These are phyloP conservation scores for Eupithecia insigniata DNA, from an alignment of 2,888 invertebrate genomes.

Conservation along the genomic window DNA sequence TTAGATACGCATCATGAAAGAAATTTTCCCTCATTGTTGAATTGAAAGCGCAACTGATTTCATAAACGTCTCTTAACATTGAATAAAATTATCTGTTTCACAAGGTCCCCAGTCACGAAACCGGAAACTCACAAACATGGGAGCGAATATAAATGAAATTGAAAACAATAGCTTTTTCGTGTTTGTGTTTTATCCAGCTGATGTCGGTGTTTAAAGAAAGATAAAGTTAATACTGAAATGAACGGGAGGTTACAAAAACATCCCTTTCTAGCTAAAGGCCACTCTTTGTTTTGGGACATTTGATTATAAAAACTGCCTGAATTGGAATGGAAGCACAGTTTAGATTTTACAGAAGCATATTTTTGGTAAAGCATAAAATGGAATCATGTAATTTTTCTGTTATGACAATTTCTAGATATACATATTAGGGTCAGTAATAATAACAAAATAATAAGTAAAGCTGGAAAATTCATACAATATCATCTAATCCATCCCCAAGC, in stretches of 20 bases:
- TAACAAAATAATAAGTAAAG: too few species aligned
- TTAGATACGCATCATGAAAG: neutral
- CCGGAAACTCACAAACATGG: neutral
- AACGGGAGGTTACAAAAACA: constrained; percentile 24
- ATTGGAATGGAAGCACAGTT: constrained; percentile 27
- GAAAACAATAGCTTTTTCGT: constrained; percentile 17
- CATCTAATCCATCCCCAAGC: too few species aligned
- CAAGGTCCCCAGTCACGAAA: neutral
- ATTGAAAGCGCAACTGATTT: neutral
- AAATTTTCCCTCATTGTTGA: neutral
- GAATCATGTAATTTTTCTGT: neutral
- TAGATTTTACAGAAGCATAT: neutral
- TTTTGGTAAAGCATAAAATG: neutral
- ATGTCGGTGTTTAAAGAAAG: constrained; percentile 16
- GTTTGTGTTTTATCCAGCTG: constrained; percentile 8
- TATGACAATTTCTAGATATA: neutral
- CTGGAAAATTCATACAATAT: too few species aligned
- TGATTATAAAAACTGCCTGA: constrained; percentile 36
- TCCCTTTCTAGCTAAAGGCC: constrained; percentile 21
- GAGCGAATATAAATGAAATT: constrained; percentile 5
- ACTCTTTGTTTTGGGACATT: constrained; percentile 33
- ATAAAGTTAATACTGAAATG: constrained; percentile 14
- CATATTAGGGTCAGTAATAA: too few species aligned
- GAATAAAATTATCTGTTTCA: neutral
- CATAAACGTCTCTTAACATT: neutral